phyloP scores from a whole-genome alignment of 92 coral and sea anemone genomes.

The Bergia puertoricense region DNA sequence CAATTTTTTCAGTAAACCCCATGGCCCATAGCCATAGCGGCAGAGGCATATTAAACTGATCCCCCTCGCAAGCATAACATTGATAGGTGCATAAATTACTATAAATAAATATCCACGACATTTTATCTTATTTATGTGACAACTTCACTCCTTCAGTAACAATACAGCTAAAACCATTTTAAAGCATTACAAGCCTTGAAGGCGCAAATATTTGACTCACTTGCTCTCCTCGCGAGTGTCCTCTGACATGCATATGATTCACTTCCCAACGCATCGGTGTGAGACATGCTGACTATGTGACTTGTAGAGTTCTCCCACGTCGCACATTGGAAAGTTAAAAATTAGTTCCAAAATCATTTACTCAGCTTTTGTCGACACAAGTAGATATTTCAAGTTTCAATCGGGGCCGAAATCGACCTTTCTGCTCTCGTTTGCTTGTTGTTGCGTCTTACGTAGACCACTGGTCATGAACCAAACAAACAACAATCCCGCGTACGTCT shows the following conservation, averaged over 20 bases:
- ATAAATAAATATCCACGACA: no score
- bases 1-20: no score
- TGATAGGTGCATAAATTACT: no score
- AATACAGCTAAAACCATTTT: no score
- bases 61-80: no score
- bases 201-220: background rate
- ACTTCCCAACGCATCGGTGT: background rate
- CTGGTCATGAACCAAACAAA: no score
- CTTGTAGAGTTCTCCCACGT: background rate
- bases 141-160: background rate
- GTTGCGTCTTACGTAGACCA: background rate
- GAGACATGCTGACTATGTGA: background rate
- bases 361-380: background rate
- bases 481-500: no score
- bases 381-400: background rate
- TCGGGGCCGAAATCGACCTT: background rate
- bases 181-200: no score
- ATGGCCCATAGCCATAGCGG: no score
- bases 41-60: no score
- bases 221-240: background rate
- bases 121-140: background rate
- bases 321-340: background rate
- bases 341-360: background rate
- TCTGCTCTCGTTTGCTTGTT: background rate
- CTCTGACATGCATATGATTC: background rate